Evolutionary conservation across 2,113 vertebrate species (phyloP), one percentile per base, ranked within the genome.

Genomic region (Smithornis capensis): DNA sequence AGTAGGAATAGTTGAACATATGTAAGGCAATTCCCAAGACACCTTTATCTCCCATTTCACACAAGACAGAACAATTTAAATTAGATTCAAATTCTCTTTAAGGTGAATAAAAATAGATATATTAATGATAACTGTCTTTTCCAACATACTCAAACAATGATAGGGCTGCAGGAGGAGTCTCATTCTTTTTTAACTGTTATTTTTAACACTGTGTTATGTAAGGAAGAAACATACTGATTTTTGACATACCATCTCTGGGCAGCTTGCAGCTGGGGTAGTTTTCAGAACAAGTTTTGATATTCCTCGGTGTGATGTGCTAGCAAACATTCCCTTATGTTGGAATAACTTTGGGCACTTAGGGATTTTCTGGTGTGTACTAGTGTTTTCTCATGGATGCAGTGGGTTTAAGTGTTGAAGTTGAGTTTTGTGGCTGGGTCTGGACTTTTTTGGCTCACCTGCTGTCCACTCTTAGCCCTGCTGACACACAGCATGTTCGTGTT

Each of bases 31-130:
- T 91, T 92, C 78, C 60, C 42, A 7, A 60, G 78, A 74, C 53
- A 50, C 27, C 33, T 62, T 69, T 38, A 12, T 90, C 81, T 96
- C 63, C 59, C 37, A 35, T 91, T 95, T 94, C 57, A 82, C 56
- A 57, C 19, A 93, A 40, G 68, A 62, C 49, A 76, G 87, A 90
- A 86, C 79, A 89, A 73, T 49, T 96, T 95, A 95, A 95, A 89
- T 96, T 94, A 93, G 81, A 84, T 91, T 92, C 64, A 86, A 82
- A 78, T 27, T 87, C 81, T 90, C 67, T 92, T 96, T 67, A 69
- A 91, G 80, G 59, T 90, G 87, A 97, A 79, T 89, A 92, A 95
- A 96, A 97, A 92, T 80, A 96, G 88, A 45, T 94, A 31, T 62
- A 55, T 92, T 92, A 87, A 93, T 69, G 47, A 27, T 77, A 86